Percentiles rank a stretch among this genome's conserved stretches.
Evolutionary conservation across 2,113 vertebrate genomes (phyloP).

Genomic region (Percopsis transmontana): DNA sequence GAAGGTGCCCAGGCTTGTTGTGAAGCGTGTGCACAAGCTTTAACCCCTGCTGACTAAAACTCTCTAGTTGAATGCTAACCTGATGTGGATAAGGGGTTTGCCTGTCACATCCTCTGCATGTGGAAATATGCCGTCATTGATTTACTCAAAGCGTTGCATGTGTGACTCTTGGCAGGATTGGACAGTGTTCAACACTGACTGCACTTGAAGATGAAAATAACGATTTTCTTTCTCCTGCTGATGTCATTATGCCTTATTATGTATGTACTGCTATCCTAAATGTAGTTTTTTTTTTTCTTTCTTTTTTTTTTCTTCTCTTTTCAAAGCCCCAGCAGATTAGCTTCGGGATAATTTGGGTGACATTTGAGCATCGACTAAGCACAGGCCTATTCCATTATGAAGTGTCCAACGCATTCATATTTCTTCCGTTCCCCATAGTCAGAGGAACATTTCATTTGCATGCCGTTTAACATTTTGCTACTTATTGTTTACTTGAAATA

Average conservation of each 20-base stretch:
- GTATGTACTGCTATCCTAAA: conserved; percentile 32
- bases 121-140: conserved; percentile 59
- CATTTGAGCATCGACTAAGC: conserved; percentile 17
- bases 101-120: conserved; percentile 75
- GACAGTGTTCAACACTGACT: conserved; percentile 40
- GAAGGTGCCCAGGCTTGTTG: conserved; percentile 32
- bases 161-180: conserved; percentile 64
- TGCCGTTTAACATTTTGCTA: conserved; percentile 74
- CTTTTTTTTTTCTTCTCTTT: not conserved
- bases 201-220: conserved; percentile 37
- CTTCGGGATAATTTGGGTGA: conserved; percentile 1
- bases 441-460: conserved; percentile 71
- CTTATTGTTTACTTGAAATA: conserved; percentile 61
- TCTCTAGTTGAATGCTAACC: conserved; percentile 64
- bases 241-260: conserved; percentile 29
- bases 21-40: conserved; percentile 49
- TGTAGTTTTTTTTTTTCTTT: conserved; percentile 14
- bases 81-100: conserved; percentile 66
- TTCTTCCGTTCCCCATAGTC: conserved; percentile 62
- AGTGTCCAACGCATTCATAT: conserved; percentile 39
- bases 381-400: conserved; percentile 39
- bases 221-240: conserved; percentile 26
- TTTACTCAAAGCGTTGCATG: conserved; percentile 71
- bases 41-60: conserved; percentile 56
- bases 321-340: conserved; percentile 6